A percentile compares a stretch with the other conserved stretches of the same genome.
Conservation (phyloP, 2,888 invertebrate species). For the Actias luna region DNA sequence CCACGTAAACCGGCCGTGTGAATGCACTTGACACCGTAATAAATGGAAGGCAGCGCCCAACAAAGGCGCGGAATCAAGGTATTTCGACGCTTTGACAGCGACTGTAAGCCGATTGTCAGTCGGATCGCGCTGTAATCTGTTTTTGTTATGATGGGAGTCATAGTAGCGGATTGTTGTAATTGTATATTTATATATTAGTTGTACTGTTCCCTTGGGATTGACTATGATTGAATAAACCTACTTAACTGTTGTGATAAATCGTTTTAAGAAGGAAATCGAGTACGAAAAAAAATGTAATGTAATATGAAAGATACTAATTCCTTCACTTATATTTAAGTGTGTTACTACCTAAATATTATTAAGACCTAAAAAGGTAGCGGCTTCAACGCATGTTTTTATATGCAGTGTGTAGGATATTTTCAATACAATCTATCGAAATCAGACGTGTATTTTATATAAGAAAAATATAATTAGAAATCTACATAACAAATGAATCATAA, state of each 20-base stretch:
- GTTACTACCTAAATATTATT: no score
- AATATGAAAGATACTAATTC: no score
- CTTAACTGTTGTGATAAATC: neutral
- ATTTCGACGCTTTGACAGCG: conserved; percentile 45
- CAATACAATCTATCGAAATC: no score
- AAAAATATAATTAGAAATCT: no score
- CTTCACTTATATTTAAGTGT: no score
- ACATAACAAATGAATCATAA: no score
- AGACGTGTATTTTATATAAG: no score
- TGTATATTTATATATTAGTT: conserved; percentile 12
- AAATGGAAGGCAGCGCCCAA: conserved; percentile 56
- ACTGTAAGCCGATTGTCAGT: conserved; percentile 54
- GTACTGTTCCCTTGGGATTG: neutral
- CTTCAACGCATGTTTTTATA: neutral
- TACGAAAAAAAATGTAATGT: neutral
- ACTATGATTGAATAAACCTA: neutral
- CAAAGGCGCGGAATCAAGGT: conserved; percentile 46
- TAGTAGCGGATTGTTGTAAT: conserved; percentile 25
- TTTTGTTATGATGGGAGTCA: conserved; percentile 43
- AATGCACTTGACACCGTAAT: conserved; percentile 71
- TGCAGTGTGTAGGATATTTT: no score
- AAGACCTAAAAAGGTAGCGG: no score
- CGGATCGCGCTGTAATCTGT: conserved; percentile 44
- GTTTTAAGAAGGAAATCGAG: neutral
- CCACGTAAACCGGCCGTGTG: conserved; percentile 57